phyloP scores from a whole-genome alignment of 2,797 vertebrate genomes.

The Sebastes hubbsi region DNA sequence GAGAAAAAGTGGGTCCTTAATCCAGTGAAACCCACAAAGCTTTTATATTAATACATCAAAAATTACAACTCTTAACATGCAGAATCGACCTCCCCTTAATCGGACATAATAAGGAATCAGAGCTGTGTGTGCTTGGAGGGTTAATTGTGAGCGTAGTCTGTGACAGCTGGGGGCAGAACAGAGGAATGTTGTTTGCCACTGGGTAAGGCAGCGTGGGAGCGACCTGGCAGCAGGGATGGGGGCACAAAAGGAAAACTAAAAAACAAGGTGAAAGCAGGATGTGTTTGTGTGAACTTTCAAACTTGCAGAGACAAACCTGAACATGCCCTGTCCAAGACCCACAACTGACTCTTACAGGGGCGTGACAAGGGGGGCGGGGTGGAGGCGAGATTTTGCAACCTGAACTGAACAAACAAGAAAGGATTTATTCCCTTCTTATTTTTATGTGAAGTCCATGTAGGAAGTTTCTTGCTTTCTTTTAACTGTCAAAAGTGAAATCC shows the following conservation, averaged over 20 bases:
- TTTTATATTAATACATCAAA: not conserved
- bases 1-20: not conserved
- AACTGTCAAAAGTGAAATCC: not conserved
- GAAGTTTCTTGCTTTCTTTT: not conserved
- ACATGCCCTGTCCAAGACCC: slow-evolving; percentile 57
- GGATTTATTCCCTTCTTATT: not conserved
- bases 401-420: slow-evolving; percentile 13
- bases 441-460: not conserved
- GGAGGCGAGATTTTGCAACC: not conserved
- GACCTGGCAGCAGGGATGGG: slow-evolving; percentile 50
- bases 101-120: not conserved
- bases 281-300: slow-evolving; percentile 48
- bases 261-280: slow-evolving; percentile 52
- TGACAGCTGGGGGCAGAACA: slow-evolving; percentile 54
- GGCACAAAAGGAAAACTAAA: slow-evolving; percentile 41
- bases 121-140: slow-evolving; percentile 27
- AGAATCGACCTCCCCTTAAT: not conserved
- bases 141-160: slow-evolving; percentile 46
- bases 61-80: not conserved
- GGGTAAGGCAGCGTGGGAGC: slow-evolving; percentile 67
- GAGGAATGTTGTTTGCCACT: slow-evolving; percentile 79
- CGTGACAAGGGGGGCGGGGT: not conserved
- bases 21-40: not conserved
- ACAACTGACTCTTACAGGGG: slow-evolving; percentile 17
- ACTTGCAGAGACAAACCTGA: slow-evolving; percentile 62